Conservation (phyloP, 2,113 vertebrate genomes). For the Engraulis encrasicolus region DNA sequence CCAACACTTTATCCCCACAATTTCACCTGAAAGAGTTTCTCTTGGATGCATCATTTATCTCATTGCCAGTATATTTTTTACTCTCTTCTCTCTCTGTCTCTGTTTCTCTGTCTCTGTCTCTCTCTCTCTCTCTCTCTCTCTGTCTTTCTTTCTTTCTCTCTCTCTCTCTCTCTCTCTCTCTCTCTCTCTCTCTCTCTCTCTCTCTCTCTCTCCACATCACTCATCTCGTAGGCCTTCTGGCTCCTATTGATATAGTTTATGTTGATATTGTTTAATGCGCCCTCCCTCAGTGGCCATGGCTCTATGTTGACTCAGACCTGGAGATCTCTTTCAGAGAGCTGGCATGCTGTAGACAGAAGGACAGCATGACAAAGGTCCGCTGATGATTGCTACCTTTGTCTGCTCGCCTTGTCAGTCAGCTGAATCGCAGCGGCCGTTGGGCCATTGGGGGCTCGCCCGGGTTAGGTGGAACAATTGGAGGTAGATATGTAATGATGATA, state of each 20-base stretch:
- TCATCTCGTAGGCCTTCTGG: not conserved
- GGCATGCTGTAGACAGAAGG: constrained; percentile 33
- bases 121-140: not conserved
- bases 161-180: constrained; percentile 4
- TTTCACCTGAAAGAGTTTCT: constrained; percentile 58
- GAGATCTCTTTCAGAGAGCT: constrained; percentile 38
- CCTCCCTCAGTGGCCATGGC: constrained; percentile 39
- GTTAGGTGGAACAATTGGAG: not conserved
- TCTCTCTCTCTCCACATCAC: not conserved
- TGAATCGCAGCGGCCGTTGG: constrained; percentile 24
- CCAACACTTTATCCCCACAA: constrained; percentile 64
- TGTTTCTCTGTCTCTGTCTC: not conserved
- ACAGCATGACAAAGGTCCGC: constrained; percentile 47
- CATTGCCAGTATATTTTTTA: constrained; percentile 38
- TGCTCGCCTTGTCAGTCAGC: constrained; percentile 36
- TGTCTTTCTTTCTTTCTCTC: constrained; percentile 7
- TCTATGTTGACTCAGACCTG: constrained; percentile 30
- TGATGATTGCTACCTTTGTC: constrained; percentile 44
- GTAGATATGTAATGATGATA: not conserved
- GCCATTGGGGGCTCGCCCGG: constrained; percentile 18
- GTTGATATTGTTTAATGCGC: constrained; percentile 41
- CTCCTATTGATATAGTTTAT: constrained; percentile 31
- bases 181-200: constrained; percentile 37
- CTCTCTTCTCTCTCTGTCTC: constrained; percentile 42
- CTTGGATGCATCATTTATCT: constrained; percentile 42